Conservation (phyloP, 1,140 invertebrate species). For the Drosophila santomea region DNA sequence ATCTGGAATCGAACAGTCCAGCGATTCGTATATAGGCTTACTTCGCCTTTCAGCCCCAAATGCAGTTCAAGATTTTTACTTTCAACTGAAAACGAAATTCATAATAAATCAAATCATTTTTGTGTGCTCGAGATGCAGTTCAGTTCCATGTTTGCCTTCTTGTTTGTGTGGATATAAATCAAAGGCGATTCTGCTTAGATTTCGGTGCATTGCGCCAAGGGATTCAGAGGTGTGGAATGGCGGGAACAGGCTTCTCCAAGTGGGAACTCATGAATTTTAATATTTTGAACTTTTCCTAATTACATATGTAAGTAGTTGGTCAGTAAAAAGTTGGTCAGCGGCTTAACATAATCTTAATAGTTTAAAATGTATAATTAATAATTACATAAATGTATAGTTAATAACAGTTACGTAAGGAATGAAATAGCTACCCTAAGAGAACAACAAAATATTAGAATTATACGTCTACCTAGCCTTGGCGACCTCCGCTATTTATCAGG, state of each 20-base stretch:
- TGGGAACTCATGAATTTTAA: constrained; percentile 7
- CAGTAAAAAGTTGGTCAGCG: no score
- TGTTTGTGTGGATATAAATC: constrained; percentile 60
- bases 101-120: constrained; percentile 57
- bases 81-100: constrained; percentile 74
- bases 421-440: no score
- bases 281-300: not conserved
- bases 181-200: constrained; percentile 59
- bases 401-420: no score
- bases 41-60: constrained; percentile 12
- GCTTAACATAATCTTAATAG: no score
- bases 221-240: constrained; percentile 43
- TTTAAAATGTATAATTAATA: no score
- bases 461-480: not conserved
- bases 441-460: no score
- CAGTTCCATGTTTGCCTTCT: constrained; percentile 42
- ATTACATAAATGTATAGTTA: no score
- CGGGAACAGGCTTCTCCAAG: constrained; percentile 21
- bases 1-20: constrained; percentile 61
- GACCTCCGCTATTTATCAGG: constrained; percentile 10
- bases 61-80: constrained; percentile 69
- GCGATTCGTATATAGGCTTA: constrained; percentile 25
- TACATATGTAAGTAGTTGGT: no score
- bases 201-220: constrained; percentile 56
- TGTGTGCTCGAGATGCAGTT: constrained; percentile 39